Evolutionary conservation across 1,140 invertebrate species (phyloP), one percentile per base, ranked within the genome.

Genomic region (Cherax destructor): DNA sequence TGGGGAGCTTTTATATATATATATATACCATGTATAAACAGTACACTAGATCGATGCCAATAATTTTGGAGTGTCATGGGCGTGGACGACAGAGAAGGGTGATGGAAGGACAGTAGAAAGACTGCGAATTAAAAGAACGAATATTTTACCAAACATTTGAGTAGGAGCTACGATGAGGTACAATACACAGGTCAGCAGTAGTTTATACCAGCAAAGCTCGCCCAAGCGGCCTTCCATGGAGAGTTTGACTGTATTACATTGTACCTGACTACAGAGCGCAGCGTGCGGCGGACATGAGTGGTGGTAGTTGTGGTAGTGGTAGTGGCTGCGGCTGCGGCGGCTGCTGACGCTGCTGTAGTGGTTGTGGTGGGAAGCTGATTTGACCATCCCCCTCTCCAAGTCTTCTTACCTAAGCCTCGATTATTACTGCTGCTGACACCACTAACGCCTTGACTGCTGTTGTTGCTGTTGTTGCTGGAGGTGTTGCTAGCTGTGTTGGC

Each of bases 181-280:
- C 2, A 41, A 41, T 41, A 41, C 0, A 41, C 30, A 41, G 9
- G 56, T 56, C 52, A 7, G 52, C 4, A 56, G 52, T 56, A 56
- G 52, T 56, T 56, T 41, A 41, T 41, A 41, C 30, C 0, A 41
- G 30, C 30, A 41, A 41, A 41, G 30, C 30, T 1, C 30, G 30
- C 30, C 30, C 30, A 41, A 41, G 30, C 30, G 30, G 30, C 30
- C 30, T 41, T 41, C 30, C 2, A 41, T 41, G 30, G 30, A 41
- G 30, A 41, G 2, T 59, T 9, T 59, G 7, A 30, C 21, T 7
- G 59, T 16, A 16, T 41, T 13, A 7, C 1, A 18, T 9, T 52
- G 13, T 79, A 91, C 89, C 89, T 91, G 9, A 91, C 83, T 47
- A 91, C 89, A 50, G 89, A 91, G 74, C 89, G 89, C 11, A 86